These are phyloP conservation scores for Lasioglossum calceatum DNA, from an alignment of 2,888 invertebrate species.

Conservation along the genomic window DNA sequence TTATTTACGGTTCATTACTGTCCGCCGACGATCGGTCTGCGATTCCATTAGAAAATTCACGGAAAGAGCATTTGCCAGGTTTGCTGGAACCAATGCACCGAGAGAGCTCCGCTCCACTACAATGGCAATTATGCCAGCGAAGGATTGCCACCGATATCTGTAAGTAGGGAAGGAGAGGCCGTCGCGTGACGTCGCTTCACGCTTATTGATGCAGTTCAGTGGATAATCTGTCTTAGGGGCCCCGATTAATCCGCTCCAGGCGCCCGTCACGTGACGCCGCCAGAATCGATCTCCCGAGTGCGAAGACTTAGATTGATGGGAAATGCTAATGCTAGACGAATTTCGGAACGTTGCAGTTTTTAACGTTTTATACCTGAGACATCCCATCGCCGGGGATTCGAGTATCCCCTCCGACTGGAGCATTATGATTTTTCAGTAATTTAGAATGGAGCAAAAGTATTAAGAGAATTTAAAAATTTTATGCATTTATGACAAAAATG, in stretches of 20 bases:
- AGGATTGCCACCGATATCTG: neutral
- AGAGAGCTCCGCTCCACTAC: neutral
- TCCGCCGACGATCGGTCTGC: constrained; percentile 8
- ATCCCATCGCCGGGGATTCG: too few species aligned
- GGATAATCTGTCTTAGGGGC: neutral
- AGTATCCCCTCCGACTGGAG: too few species aligned
- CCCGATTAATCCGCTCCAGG: neutral
- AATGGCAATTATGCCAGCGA: constrained; percentile 1
- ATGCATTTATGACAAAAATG: too few species aligned
- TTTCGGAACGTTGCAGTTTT: too few species aligned
- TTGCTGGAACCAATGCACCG: constrained; percentile 10
- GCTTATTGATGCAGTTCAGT: neutral
- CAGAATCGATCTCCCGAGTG: neutral
- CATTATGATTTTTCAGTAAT: too few species aligned
- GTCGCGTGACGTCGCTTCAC: constrained; percentile 12
- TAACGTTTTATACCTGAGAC: too few species aligned
- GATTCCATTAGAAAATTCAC: constrained; percentile 57
- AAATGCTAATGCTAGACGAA: neutral
- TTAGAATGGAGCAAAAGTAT: too few species aligned
- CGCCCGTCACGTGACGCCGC: neutral
- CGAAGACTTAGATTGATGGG: neutral
- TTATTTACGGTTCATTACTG: constrained; percentile 65
- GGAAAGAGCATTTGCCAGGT: constrained; percentile 23
- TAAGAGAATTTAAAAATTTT: too few species aligned
- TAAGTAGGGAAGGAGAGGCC: neutral